Percentiles rank a stretch among this genome's conserved stretches.
Evolutionary conservation across 2,113 vertebrate genomes (phyloP).

Genomic region (Callipepla californica): DNA sequence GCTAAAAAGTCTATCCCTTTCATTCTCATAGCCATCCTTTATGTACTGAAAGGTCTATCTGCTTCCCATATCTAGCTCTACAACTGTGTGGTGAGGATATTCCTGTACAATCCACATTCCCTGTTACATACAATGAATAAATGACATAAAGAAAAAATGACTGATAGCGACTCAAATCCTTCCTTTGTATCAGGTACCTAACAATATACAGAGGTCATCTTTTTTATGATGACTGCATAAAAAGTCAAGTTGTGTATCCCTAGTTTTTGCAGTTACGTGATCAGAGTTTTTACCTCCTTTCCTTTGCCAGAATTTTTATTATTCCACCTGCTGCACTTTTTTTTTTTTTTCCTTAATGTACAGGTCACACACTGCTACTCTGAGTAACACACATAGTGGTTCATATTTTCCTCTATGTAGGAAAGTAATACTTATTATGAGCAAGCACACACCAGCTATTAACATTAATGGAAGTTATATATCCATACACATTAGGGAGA

Average conservation of each 20-base stretch:
- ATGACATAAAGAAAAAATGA: neutral
- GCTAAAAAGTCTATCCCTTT: too few relatives aligned
- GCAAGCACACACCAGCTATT: conserved; percentile 1
- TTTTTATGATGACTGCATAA: neutral
- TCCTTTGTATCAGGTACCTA: neutral
- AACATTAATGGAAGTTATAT: conserved; percentile 13
- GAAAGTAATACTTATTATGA: conserved; percentile 34
- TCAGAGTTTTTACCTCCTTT: neutral
- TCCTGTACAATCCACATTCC: neutral
- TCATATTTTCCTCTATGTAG: neutral
- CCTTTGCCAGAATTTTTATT: neutral
- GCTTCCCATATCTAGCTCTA: neutral
- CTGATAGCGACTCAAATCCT: neutral
- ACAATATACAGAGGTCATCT: neutral
- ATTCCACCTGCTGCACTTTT: neutral
- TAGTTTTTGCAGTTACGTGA: neutral
- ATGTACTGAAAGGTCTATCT: too few relatives aligned
- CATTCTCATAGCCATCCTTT: too few relatives aligned
- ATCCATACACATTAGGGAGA: neutral
- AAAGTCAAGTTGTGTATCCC: neutral
- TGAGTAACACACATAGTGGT: neutral
- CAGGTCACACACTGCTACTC: neutral
- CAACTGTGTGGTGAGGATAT: neutral
- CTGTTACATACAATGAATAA: neutral
- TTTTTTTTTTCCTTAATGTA: neutral